A percentile compares a stretch with the other conserved stretches of the same genome.
Conservation (phyloP, 1,140 invertebrate genomes). For the Drosophila oshimai region DNA sequence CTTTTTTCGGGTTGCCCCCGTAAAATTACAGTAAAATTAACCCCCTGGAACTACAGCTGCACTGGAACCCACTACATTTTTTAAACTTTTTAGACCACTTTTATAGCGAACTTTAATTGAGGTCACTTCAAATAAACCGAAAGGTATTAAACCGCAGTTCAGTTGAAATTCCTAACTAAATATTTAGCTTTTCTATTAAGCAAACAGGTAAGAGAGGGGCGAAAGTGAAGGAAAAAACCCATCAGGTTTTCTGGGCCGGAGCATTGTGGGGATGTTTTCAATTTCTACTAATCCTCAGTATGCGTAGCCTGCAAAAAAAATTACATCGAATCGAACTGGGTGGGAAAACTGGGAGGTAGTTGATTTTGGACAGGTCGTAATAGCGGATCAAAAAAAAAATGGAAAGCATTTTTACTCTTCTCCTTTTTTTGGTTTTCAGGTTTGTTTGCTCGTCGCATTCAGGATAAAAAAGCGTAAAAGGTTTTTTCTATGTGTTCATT, state of each 20-base stretch:
- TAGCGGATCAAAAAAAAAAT: conserved; percentile 26
- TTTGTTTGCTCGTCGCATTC: conserved; percentile 43
- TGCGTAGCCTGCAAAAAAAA: conserved; percentile 42
- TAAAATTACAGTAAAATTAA: background rate
- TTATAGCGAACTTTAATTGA: background rate
- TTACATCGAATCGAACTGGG: conserved; percentile 58
- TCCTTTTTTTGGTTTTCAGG: conserved; percentile 19
- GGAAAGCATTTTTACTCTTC: conserved; percentile 23
- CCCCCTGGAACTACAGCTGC: background rate
- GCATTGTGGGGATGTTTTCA: conserved; percentile 43
- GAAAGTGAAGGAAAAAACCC: background rate
- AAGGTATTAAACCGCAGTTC: conserved; percentile 27
- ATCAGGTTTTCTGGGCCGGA: background rate
- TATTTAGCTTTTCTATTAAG: conserved; percentile 68
- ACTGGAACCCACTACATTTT: background rate
- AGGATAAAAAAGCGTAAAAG: background rate
- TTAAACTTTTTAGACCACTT: background rate
- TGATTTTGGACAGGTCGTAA: conserved; percentile 14
- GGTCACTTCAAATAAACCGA: conserved; percentile 4
- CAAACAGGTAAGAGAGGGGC: background rate
- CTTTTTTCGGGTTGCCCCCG: background rate
- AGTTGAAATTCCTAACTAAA: conserved; percentile 66
- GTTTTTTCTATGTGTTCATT: background rate
- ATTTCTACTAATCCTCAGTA: conserved; percentile 66
- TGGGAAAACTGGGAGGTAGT: conserved; percentile 1